Percentiles rank a stretch among this genome's conserved stretches.
phyloP scores from a whole-genome alignment of 2,888 invertebrate genomes.

The Meta bourneti region DNA sequence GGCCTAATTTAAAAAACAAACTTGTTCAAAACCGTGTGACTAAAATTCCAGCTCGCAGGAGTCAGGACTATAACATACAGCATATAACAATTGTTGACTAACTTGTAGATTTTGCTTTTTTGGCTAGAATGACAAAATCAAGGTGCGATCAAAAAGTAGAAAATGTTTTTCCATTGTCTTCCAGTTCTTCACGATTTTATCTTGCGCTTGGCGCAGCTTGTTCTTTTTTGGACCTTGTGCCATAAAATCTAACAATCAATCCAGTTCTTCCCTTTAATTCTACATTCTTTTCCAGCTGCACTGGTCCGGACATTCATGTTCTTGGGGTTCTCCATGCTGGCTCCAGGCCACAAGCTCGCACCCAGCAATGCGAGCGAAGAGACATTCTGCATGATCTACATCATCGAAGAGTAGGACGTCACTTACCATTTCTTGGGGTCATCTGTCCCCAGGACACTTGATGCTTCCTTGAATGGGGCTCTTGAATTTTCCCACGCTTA shows the following conservation, averaged over 20 bases:
- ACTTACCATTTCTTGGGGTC: slow-evolving; percentile 49
- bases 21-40: too few relatives aligned
- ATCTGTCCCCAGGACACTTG: slow-evolving; percentile 26
- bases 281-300: slow-evolving; percentile 83
- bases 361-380: slow-evolving; percentile 84
- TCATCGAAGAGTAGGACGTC: slow-evolving; percentile 78
- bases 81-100: background rate
- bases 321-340: slow-evolving; percentile 93
- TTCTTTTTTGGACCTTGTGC: too few relatives aligned
- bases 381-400: slow-evolving; percentile 85
- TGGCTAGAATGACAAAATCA: background rate
- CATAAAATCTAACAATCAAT: too few relatives aligned
- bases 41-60: background rate
- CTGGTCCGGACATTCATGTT: slow-evolving; percentile 98
- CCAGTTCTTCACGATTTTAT: too few relatives aligned
- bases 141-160: too few relatives aligned
- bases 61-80: too few relatives aligned
- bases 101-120: background rate
- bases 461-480: slow-evolving; percentile 56
- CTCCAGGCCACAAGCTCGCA: slow-evolving; percentile 89
- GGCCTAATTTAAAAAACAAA: too few relatives aligned
- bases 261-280: too few relatives aligned
- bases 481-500: slow-evolving; percentile 69
- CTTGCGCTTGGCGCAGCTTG: too few relatives aligned
- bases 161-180: too few relatives aligned